phyloP scores from a whole-genome alignment of 2,113 vertebrate species.

The Chaenocephalus aceratus region DNA sequence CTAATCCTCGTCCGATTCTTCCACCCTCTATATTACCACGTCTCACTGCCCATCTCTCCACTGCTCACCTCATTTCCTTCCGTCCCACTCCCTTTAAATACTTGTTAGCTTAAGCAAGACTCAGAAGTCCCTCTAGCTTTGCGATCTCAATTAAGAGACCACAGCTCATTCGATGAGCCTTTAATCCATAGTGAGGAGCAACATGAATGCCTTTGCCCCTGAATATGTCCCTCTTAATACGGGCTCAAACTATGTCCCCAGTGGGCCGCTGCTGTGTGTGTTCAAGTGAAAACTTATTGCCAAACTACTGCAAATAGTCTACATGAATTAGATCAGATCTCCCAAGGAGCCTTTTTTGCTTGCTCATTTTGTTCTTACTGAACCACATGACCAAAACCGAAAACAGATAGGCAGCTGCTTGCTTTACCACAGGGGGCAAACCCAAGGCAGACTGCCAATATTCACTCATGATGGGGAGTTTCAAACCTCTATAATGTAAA shows the following conservation, averaged over 20 bases:
- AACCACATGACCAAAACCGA: constrained; percentile 37
- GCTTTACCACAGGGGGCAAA: constrained; percentile 30
- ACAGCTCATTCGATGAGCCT: constrained; percentile 44
- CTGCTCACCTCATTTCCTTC: constrained; percentile 49
- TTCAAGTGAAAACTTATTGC: constrained; percentile 39
- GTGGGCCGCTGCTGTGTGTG: background rate
- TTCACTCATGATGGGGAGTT: constrained; percentile 19
- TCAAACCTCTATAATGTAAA: constrained; percentile 50
- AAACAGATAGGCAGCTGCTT: constrained; percentile 31
- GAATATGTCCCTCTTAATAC: constrained; percentile 49
- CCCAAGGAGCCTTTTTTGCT: background rate
- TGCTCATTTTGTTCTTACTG: constrained; percentile 5
- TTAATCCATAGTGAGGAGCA: constrained; percentile 48
- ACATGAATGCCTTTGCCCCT: constrained; percentile 31
- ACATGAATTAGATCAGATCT: constrained; percentile 9
- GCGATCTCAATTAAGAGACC: constrained; percentile 62
- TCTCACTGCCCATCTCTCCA: constrained; percentile 29
- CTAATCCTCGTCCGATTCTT: constrained; percentile 39
- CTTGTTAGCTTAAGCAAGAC: constrained; percentile 64
- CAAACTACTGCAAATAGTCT: constrained; percentile 34
- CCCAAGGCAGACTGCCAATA: constrained; percentile 30
- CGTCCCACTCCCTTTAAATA: constrained; percentile 35
- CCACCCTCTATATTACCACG: constrained; percentile 11
- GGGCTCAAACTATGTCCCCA: constrained; percentile 33
- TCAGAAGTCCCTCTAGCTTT: constrained; percentile 51